phyloP scores from a whole-genome alignment of 2,113 vertebrate species.

The Oenanthe oenanthe region DNA sequence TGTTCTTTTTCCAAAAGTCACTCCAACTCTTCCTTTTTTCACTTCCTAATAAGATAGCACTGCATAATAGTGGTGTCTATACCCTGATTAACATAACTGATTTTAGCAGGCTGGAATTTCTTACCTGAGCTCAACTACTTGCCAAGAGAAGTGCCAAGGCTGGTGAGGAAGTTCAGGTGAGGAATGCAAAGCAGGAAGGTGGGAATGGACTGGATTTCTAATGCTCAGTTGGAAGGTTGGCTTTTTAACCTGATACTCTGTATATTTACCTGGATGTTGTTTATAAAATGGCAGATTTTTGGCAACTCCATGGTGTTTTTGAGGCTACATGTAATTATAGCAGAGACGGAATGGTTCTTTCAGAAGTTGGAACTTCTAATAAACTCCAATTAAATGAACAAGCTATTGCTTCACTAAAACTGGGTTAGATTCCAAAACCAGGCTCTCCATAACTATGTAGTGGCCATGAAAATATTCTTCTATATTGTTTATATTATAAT shows the following conservation, averaged over 20 bases:
- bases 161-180: not conserved
- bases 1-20: not conserved
- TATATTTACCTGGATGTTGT: not conserved
- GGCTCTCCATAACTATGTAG: not conserved
- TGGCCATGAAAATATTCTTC: not conserved
- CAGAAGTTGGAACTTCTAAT: not conserved
- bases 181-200: slow-evolving; percentile 27
- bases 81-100: not conserved
- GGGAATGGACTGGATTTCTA: slow-evolving; percentile 35
- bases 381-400: slow-evolving; percentile 8
- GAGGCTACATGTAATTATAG: not conserved
- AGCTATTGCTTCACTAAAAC: not conserved
- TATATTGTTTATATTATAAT: not conserved
- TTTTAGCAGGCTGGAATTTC: not conserved
- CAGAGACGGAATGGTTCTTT: not conserved
- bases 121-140: slow-evolving; percentile 6
- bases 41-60: not conserved
- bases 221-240: not conserved
- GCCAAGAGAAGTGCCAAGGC: slow-evolving; percentile 4
- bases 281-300: slow-evolving; percentile 10
- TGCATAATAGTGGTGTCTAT: not conserved
- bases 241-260: not conserved
- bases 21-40: not conserved
- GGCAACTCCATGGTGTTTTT: not conserved
- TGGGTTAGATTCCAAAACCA: not conserved